Percentiles rank a stretch among this genome's conserved stretches.
phyloP scores from a whole-genome alignment of 2,797 vertebrate species.

The Tenualosa thibaudeaui region DNA sequence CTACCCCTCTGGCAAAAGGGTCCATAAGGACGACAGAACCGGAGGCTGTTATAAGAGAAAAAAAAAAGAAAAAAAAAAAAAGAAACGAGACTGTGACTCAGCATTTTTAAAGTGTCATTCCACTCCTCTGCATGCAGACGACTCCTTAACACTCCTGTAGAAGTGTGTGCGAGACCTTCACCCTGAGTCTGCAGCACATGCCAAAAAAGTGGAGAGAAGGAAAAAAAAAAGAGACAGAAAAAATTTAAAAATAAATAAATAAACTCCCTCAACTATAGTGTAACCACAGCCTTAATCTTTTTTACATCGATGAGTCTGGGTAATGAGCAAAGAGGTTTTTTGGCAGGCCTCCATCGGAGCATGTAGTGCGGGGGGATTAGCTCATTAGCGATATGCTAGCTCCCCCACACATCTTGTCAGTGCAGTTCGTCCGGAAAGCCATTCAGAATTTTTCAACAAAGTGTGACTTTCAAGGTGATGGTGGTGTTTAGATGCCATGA shows the following conservation, averaged over 20 bases:
- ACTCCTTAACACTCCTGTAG: not conserved
- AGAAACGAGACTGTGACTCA: constrained; percentile 15
- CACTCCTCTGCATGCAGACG: not conserved
- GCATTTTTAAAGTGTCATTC: not conserved
- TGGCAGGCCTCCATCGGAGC: constrained; percentile 69
- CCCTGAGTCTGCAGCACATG: not conserved
- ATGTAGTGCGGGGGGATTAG: constrained; percentile 57
- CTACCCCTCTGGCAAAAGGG: constrained; percentile 61
- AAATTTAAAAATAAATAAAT: not conserved
- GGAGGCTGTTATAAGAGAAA: constrained; percentile 62
- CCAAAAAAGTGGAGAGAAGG: not conserved
- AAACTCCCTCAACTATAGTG: not conserved
- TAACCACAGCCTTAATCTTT: constrained; percentile 61
- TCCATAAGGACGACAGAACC: constrained; percentile 55
- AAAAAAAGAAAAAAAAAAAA: constrained; percentile 38
- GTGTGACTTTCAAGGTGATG: not conserved
- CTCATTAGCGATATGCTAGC: constrained; percentile 58
- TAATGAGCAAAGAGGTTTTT: constrained; percentile 77
- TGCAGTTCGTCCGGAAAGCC: constrained; percentile 8
- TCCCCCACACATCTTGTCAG: not conserved
- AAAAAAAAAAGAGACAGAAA: not conserved
- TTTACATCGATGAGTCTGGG: constrained; percentile 65
- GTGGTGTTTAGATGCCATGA: not conserved
- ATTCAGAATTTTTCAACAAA: not conserved
- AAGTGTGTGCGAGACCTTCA: not conserved